Percentiles rank a stretch among this genome's conserved stretches.
Conservation (phyloP, 64 coral and sea anemone species). For the Montipora foliosa region DNA sequence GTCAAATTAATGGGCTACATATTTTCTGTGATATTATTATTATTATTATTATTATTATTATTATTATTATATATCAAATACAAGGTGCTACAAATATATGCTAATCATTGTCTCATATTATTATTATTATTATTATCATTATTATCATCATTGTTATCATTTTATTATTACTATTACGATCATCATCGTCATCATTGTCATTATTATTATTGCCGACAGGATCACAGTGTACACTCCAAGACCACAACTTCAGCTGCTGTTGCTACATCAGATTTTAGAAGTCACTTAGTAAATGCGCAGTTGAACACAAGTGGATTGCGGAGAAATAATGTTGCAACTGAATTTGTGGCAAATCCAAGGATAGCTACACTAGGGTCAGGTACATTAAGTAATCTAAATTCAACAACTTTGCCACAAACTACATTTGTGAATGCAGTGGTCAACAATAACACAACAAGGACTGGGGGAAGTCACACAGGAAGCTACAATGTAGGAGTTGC, state of each 20-base stretch:
- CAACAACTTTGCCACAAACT: neutral
- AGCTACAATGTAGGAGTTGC: constrained; percentile 9
- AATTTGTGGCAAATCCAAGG: neutral
- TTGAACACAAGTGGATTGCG: constrained; percentile 7
- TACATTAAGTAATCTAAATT: neutral
- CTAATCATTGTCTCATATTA: too few species aligned
- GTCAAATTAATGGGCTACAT: too few species aligned
- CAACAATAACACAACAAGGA: constrained; percentile 25
- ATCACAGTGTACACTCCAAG: neutral
- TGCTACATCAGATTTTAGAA: neutral
- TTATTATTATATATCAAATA: too few species aligned
- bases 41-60: too few species aligned
- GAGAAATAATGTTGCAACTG: neutral
- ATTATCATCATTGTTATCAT: too few species aligned
- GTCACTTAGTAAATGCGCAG: neutral
- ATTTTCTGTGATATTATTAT: too few species aligned
- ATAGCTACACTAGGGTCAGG: neutral
- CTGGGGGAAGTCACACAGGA: neutral
- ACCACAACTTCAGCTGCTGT: neutral
- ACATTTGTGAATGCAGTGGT: constrained; percentile 35
- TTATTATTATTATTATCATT: too few species aligned
- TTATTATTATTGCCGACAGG: constrained; percentile 7
- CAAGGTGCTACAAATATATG: too few species aligned
- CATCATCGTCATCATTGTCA: neutral
- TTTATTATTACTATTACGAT: neutral